A percentile compares a stretch with the other conserved stretches of the same genome.
Conservation (phyloP, 2,888 invertebrate species). For the Drosophila percnosoma region DNA sequence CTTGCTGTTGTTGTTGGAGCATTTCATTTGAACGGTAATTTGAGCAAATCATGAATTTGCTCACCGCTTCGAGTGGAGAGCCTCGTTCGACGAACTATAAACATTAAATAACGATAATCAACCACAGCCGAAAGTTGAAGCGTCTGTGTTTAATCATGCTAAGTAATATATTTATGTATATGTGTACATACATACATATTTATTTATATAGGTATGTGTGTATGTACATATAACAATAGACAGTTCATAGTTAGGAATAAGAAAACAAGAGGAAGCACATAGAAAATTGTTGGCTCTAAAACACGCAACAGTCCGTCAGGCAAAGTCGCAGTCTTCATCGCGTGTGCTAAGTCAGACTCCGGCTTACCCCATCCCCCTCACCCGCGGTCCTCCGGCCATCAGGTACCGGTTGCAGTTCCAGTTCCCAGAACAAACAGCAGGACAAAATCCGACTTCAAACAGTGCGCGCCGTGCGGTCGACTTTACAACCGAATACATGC, state of each 20-base stretch:
- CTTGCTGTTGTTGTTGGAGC: constrained; percentile 1
- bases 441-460: constrained; percentile 69
- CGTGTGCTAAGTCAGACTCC: constrained; percentile 34
- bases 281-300: constrained; percentile 65
- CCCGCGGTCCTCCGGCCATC: background rate
- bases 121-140: constrained; percentile 62
- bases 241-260: constrained; percentile 9
- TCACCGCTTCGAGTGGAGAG: constrained; percentile 38
- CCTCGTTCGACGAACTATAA: constrained; percentile 57
- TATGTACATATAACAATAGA: background rate
- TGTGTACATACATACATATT: background rate
- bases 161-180: constrained; percentile 44
- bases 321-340: constrained; percentile 50
- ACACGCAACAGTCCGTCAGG: constrained; percentile 76
- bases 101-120: constrained; percentile 74
- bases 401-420: constrained; percentile 31
- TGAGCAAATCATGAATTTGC: constrained; percentile 51
- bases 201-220: background rate
- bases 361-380: background rate
- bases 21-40: constrained; percentile 31
- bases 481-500: constrained; percentile 37
- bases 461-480: constrained; percentile 66
- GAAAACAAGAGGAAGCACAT: constrained; percentile 45
- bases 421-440: constrained; percentile 43
- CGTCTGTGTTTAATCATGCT: constrained; percentile 64